Evolutionary conservation across 2,888 invertebrate species (phyloP).

Genomic region (Tipula unca): DNA sequence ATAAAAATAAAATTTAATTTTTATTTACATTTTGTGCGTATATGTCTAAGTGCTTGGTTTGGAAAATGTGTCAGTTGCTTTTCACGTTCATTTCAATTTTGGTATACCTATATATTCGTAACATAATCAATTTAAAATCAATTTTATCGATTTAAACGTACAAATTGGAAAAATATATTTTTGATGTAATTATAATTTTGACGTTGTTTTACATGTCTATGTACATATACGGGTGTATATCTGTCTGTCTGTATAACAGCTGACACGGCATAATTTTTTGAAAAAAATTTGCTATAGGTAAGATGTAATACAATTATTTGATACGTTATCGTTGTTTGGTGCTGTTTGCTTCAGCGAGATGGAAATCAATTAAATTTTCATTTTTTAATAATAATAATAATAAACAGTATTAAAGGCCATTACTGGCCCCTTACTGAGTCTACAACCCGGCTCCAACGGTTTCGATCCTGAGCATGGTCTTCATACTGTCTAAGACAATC

Average conservation of each 20-base stretch:
- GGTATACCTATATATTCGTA: background rate
- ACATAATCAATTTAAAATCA: background rate
- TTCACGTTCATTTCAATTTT: background rate
- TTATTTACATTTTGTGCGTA: background rate
- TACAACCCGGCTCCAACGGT: too few relatives aligned
- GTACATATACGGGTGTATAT: background rate
- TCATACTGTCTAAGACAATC: too few relatives aligned
- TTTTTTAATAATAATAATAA: background rate
- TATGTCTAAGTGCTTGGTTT: background rate
- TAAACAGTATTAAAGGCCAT: too few relatives aligned
- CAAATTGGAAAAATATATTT: background rate
- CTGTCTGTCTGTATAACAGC: background rate
- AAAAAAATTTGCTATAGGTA: background rate
- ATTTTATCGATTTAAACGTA: background rate
- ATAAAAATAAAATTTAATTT: conserved; percentile 2
- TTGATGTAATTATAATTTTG: background rate
- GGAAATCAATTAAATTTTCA: background rate
- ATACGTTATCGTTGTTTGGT: background rate
- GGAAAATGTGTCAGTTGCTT: background rate
- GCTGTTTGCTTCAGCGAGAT: background rate
- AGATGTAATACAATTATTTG: background rate
- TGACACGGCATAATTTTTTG: background rate
- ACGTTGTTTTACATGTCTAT: background rate
- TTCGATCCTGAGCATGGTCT: too few relatives aligned
- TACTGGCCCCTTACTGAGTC: too few relatives aligned